Base-by-base conservation (phyloP, 2,113 vertebrate species). In the Platysteira castanea region DNA sequence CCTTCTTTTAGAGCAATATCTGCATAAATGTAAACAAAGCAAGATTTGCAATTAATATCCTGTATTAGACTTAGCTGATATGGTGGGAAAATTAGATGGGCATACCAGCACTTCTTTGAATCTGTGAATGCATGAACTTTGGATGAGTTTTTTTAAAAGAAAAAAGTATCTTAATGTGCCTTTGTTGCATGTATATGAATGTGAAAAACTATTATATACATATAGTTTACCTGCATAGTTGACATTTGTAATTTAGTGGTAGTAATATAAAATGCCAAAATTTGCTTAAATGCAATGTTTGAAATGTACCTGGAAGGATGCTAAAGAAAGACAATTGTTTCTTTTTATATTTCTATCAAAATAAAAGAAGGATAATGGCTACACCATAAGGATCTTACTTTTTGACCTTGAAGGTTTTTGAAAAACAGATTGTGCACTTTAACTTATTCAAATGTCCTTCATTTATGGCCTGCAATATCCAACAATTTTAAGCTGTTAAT, bases 401-500 rank as follows among this genome's bases (percentile, higher is more conserved):
- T 84, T 60, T 94, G 61, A 65, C 74, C 57, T 73, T 49, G 18
- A 77, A 74, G 26, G 23, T 76, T 88, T 92, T 63, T 88, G 73
- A 75, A 84, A 89, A 95, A 87, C 17, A 87, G 69, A 5, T 75
- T 73, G 13, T 75, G 47, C 46, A 50, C 41, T 91, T 82, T 53
- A 94, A 71, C 53, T 92, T 87, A 61, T 82, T 86, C 53, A 91
- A 91, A 95, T 78, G 37, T 92, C 69, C 44, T 95, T 92, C 67
- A 49, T 89, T 95, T 92, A 74, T 78, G 42, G 44, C 60, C 60
- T 95, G 52, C 47, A 87, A 89, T 90, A 84, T 86, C 87, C 64
- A 74, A 77, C 27, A 80, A 30, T 90, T 92, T 75, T 71, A 93
- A 92, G 69, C 54, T 90, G 44, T 83, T 94, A 93, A 95, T 97